A percentile compares a stretch with the other conserved stretches of the same genome.
phyloP scores from a whole-genome alignment of 2,113 vertebrate genomes.

The Erythrocercus mccallii region DNA sequence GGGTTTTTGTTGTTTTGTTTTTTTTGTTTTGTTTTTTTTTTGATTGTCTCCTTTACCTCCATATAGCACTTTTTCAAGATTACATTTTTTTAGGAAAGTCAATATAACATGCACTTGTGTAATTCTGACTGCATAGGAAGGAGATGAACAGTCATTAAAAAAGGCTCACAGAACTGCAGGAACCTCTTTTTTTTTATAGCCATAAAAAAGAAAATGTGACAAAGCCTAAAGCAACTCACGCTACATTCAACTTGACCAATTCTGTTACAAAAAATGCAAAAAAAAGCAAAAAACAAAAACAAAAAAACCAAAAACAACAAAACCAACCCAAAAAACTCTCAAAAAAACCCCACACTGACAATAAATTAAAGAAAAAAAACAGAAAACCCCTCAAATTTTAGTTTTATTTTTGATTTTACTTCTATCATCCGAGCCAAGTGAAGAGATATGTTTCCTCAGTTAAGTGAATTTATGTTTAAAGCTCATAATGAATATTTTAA shows the following conservation, averaged over 20 bases:
- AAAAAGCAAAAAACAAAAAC: no score
- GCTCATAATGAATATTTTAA: not conserved
- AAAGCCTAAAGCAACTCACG: not conserved
- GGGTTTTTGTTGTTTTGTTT: fast-evolving
- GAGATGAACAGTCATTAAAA: not conserved
- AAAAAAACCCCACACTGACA: not conserved
- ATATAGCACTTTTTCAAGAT: not conserved
- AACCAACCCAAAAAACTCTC: no score
- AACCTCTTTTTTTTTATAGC: not conserved
- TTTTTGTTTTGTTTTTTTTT: not conserved
- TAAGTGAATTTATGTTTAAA: not conserved
- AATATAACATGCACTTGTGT: not conserved
- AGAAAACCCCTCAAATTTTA: not conserved
- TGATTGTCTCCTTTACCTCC: not conserved
- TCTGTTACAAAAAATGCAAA: not conserved
- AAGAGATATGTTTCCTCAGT: not conserved
- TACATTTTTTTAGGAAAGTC: not conserved
- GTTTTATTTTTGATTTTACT: not conserved
- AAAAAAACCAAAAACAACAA: no score
- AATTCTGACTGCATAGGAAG: not conserved
- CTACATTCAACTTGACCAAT: not conserved
- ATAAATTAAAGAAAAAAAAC: fast-evolving
- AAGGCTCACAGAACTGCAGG: not conserved
- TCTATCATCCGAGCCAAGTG: not conserved
- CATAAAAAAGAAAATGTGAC: not conserved